Percentiles rank a stretch among this genome's conserved stretches.
These are phyloP conservation scores for Orbicella faveolata DNA, from an alignment of 64 coral and sea anemone species.

Conservation along the genomic window DNA sequence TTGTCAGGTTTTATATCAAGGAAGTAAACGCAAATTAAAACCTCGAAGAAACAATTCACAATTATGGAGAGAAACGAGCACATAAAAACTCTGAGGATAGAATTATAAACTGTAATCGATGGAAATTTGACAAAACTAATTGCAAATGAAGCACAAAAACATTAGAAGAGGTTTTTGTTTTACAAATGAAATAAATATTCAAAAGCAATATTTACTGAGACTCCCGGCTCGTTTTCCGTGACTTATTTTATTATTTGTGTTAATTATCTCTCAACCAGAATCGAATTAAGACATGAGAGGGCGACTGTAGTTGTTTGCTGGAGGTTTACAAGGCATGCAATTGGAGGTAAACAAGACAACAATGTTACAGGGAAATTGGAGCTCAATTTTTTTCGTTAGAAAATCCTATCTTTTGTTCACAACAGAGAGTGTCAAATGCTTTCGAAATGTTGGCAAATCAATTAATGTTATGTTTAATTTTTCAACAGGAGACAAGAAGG, in stretches of 20 bases:
- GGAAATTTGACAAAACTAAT: background rate
- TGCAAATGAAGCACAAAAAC: background rate
- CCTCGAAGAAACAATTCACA: background rate
- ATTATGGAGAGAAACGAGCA: background rate
- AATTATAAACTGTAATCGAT: background rate
- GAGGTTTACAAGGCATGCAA: background rate
- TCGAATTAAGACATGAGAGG: background rate
- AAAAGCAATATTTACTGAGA: background rate
- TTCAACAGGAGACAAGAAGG: no score
- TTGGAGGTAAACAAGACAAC: background rate
- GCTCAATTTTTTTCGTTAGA: no score
- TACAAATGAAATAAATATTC: background rate
- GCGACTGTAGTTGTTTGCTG: background rate
- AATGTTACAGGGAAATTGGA: no score
- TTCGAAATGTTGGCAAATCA: no score
- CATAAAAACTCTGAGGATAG: background rate
- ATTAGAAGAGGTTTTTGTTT: background rate
- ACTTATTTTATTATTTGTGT: background rate
- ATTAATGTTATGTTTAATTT: no score
- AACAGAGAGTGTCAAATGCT: no score
- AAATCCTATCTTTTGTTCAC: no score
- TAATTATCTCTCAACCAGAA: background rate
- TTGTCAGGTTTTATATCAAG: no score
- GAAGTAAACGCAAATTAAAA: background rate
- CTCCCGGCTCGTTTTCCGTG: background rate